These are phyloP conservation scores for Hesperia comma DNA, from an alignment of 2,888 invertebrate genomes.

Conservation along the genomic window DNA sequence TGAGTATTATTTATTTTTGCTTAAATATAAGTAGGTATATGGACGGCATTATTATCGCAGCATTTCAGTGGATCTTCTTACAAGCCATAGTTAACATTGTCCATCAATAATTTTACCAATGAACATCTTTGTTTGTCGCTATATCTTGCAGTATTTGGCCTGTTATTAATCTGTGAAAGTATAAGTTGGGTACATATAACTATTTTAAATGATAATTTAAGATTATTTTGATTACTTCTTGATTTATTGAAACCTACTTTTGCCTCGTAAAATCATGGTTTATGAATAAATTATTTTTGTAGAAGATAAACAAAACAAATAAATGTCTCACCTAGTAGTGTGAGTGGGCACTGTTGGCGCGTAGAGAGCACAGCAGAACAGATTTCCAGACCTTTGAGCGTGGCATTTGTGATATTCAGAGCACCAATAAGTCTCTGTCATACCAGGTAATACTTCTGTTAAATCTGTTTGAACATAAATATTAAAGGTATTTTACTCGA, in stretches of 20 bases:
- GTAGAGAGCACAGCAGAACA: constrained; percentile 90
- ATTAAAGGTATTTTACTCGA: too few relatives aligned
- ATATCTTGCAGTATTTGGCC: constrained; percentile 86
- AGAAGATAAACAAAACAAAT: too few relatives aligned
- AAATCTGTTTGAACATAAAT: constrained; percentile 12
- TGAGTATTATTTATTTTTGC: constrained; percentile 27
- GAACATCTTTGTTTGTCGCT: constrained; percentile 86
- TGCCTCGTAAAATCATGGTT: too few relatives aligned
- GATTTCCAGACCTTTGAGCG: constrained; percentile 86
- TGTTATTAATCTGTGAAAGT: constrained; percentile 82
- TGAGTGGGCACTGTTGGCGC: constrained; percentile 89
- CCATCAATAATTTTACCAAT: constrained; percentile 81
- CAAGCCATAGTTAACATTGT: too few relatives aligned
- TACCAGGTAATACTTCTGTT: constrained; percentile 53
- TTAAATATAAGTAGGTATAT: constrained; percentile 28
- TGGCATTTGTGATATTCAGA: constrained; percentile 95
- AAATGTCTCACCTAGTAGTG: constrained; percentile 85
- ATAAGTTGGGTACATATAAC: neutral
- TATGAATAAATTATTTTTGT: too few relatives aligned
- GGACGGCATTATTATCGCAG: constrained; percentile 10
- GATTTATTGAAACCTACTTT: too few relatives aligned
- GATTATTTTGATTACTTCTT: too few relatives aligned
- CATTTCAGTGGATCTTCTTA: neutral
- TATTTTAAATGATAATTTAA: too few relatives aligned
- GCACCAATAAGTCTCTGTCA: constrained; percentile 90